Percentiles rank a stretch among this genome's conserved stretches.
Evolutionary conservation across 2,888 invertebrate genomes (phyloP).

Genomic region (Conops quadrifasciatus): DNA sequence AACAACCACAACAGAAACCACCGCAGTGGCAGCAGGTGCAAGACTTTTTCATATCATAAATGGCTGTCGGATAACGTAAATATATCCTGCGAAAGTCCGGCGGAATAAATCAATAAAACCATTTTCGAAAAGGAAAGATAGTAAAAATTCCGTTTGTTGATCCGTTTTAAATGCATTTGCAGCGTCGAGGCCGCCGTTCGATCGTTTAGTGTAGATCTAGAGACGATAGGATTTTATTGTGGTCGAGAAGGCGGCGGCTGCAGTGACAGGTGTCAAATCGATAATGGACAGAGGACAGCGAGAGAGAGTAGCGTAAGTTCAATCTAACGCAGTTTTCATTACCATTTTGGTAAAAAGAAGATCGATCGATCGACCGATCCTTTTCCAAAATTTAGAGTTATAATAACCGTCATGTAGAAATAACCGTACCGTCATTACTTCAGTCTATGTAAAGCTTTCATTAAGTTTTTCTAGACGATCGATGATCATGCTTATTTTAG

Average conservation of each 20-base stretch:
- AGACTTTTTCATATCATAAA: slow-evolving; percentile 3
- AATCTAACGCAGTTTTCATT: no score
- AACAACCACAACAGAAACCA: slow-evolving; percentile 4
- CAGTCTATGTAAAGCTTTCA: no score
- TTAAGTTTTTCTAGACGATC: no score
- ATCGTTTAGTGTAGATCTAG: background rate
- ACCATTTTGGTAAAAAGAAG: no score
- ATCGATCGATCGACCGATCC: background rate
- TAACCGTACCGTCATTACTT: no score
- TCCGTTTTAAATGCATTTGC: slow-evolving; percentile 3
- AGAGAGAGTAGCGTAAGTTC: no score
- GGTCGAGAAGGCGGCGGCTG: no score
- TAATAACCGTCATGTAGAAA: background rate
- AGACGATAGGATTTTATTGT: no score
- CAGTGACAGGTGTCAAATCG: no score
- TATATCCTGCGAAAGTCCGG: background rate
- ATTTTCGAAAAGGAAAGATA: slow-evolving; percentile 5
- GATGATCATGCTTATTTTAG: no score
- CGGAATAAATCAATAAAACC: slow-evolving; percentile 34
- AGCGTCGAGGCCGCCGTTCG: background rate
- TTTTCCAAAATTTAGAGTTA: no score
- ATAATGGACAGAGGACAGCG: no score
- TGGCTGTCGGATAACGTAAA: background rate
- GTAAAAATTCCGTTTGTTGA: slow-evolving; percentile 17
- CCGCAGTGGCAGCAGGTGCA: slow-evolving; percentile 21